These are phyloP conservation scores for Pseudorectes ferrugineus DNA, from an alignment of 2,113 vertebrate species.

Conservation along the genomic window DNA sequence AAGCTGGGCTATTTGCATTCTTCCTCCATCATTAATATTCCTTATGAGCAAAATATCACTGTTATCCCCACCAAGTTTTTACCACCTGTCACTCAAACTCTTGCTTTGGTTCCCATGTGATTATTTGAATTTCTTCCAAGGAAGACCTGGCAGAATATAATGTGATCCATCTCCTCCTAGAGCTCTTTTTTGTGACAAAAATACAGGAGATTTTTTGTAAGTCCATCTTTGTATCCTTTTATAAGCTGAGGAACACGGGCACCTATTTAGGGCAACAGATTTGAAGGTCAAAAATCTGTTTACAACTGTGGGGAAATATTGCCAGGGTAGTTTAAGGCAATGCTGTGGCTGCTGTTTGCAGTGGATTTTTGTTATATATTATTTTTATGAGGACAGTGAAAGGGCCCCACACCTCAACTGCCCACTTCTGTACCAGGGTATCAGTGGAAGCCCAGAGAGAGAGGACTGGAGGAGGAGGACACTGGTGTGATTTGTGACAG, in stretches of 20 bases:
- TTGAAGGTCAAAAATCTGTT: background rate
- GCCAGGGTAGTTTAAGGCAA: background rate
- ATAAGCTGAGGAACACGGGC: background rate
- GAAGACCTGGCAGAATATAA: background rate
- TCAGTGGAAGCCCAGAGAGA: background rate
- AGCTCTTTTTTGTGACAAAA: background rate
- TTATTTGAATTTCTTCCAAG: background rate
- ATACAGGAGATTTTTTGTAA: background rate
- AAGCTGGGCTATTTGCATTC: background rate
- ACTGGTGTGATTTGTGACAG: background rate
- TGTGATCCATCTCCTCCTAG: background rate
- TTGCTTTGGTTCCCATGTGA: background rate
- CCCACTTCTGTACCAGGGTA: background rate
- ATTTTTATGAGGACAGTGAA: background rate
- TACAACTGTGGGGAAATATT: background rate
- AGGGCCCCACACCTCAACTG: background rate
- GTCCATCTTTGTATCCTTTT: background rate
- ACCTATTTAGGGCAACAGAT: background rate
- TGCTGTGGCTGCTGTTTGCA: background rate
- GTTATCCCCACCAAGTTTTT: background rate
- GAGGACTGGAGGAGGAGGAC: background rate
- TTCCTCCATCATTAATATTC: background rate
- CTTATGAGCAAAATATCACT: background rate
- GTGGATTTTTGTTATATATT: background rate
- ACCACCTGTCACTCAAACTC: background rate